Base-by-base conservation (phyloP, 2,888 invertebrate genomes). In the Ptycholaimellus sp. region DNA sequence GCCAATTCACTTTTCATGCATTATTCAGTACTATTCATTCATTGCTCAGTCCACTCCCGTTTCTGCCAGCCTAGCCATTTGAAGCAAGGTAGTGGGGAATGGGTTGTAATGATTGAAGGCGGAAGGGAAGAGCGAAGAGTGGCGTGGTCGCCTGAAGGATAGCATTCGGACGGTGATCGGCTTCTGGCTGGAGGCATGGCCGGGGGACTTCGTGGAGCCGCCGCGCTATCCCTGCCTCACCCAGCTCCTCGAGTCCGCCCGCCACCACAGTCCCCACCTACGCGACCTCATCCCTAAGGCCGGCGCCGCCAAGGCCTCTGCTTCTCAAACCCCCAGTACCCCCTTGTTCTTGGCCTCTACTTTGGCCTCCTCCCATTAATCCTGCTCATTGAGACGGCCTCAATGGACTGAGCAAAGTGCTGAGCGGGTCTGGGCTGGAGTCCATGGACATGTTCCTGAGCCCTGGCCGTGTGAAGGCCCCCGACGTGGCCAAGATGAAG, bases 151-250 rank as follows among this genome's bases (percentile, higher is more conserved):
- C n/a, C n/a, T n/a, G n/a, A n/a, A n/a, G n/a, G n/a, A n/a, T n/a
- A n/a, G n/a, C n/a, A 49, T 62, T 22, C 53, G 58, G 37, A 59
- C 59, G 22, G 58, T 64, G 30, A 69, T 93, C 47, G 81, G 83
- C 58, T 83, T 90, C 31, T 96, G 96, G 96, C 63, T 96, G 57
- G 90, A 93, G 64, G 78, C 80, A 40, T 93, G 85, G 61, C 81
- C 85, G 29, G 87, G 90, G 62, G 96, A 96, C 64, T 78, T 79
- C 62, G 71, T 73, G 42, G 75, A 78, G 48, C 69, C 75, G 28
- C 78, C 79, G 34, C 70, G 71, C 53, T 76, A 77, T 59, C 68
- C 73, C 35, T 72, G 75, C 50, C 72, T 93, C 52, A 70, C 72
- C 44, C 72, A 75, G 60, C 70, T 93, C 49, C 70, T 81, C 51